A percentile compares a stretch with the other conserved stretches of the same genome.
These are phyloP conservation scores for Trigoniulus corallinus DNA, from an alignment of 1,140 invertebrate species.

Conservation along the genomic window DNA sequence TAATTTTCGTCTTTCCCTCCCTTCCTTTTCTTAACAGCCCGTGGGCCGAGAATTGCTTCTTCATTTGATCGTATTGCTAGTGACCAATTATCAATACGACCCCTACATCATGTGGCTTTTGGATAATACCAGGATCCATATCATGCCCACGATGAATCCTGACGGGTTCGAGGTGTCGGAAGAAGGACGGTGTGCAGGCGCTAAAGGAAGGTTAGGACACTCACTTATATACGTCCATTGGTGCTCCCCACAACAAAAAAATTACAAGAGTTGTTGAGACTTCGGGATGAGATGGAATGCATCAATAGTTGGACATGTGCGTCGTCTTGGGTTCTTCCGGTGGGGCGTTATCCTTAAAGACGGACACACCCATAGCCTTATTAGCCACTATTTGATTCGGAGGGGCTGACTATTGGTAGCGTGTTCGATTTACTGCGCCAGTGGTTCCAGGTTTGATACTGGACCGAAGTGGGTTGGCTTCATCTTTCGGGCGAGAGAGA, in stretches of 20 bases:
- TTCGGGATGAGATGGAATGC: not conserved
- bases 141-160: slow-evolving; percentile 83
- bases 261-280: slow-evolving; percentile 4
- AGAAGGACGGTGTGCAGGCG: slow-evolving; percentile 70
- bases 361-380: too few species aligned
- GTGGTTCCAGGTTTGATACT: too few species aligned
- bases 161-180: slow-evolving; percentile 72
- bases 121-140: slow-evolving; percentile 77
- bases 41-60: slow-evolving; percentile 72
- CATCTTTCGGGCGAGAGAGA: too few species aligned
- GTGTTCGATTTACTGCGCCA: too few species aligned
- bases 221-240: too few species aligned
- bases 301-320: too few species aligned
- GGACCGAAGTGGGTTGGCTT: too few species aligned
- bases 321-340: too few species aligned
- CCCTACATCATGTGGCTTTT: slow-evolving; percentile 66
- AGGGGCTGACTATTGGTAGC: too few species aligned
- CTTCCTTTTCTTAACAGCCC: slow-evolving; percentile 35
- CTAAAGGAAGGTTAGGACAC: slow-evolving; percentile 50
- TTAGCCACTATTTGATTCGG: too few species aligned
- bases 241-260: too few species aligned
- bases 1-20: not conserved
- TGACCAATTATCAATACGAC: slow-evolving; percentile 61
- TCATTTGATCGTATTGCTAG: slow-evolving; percentile 70
- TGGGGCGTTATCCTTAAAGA: too few species aligned